Percentiles rank a stretch among this genome's conserved stretches.
phyloP scores from a whole-genome alignment of 2,113 vertebrate species.

The Pyxicephalus adspersus region DNA sequence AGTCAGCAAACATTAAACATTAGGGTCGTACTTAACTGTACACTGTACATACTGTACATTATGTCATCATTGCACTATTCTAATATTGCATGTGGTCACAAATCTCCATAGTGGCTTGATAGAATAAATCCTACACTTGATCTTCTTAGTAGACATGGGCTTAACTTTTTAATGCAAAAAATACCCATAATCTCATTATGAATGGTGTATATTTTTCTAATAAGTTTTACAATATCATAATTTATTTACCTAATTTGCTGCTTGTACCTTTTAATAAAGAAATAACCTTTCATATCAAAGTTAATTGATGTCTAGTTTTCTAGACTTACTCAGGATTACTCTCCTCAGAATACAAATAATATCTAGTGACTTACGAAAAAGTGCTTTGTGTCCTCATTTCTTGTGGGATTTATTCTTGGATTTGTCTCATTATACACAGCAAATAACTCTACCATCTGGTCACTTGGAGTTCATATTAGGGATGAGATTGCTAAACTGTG shows the following conservation, averaged over 20 bases:
- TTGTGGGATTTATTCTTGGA: constrained; percentile 44
- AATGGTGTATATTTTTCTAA: neutral
- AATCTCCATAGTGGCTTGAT: neutral
- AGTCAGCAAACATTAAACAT: too few relatives aligned
- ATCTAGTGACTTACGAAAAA: constrained; percentile 38
- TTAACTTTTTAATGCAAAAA: constrained; percentile 5
- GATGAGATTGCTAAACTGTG: constrained; percentile 31
- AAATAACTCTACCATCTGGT: constrained; percentile 47
- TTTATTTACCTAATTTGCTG: neutral
- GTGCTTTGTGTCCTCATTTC: constrained; percentile 39
- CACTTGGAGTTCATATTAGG: constrained; percentile 37
- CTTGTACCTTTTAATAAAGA: neutral
- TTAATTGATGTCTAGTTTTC: neutral
- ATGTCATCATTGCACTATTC: too few relatives aligned
- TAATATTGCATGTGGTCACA: neutral
- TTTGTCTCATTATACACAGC: constrained; percentile 39
- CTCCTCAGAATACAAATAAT: constrained; percentile 7
- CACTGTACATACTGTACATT: too few relatives aligned
- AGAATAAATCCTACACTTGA: neutral
- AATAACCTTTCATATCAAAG: neutral
- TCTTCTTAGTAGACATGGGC: neutral
- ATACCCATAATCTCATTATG: neutral
- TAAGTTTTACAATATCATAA: neutral
- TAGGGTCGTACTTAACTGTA: too few relatives aligned
- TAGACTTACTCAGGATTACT: neutral